A percentile compares a stretch with the other conserved stretches of the same genome.
phyloP scores from a whole-genome alignment of 2,888 invertebrate genomes.

The Morinoia aosen region DNA sequence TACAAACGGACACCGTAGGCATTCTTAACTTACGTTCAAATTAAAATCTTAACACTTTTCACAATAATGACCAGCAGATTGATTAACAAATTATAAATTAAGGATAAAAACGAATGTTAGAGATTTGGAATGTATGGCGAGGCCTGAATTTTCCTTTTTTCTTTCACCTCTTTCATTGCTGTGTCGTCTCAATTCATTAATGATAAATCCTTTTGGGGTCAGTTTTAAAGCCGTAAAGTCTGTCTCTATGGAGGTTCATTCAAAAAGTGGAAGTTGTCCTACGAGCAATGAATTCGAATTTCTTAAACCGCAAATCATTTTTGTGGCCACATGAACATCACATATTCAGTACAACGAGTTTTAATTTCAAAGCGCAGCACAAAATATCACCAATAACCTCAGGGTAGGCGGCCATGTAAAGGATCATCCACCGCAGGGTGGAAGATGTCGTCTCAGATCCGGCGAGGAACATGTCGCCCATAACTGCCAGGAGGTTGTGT shows the following conservation, averaged over 20 bases:
- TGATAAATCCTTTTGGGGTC: too few species aligned
- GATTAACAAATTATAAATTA: too few species aligned
- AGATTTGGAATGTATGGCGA: too few species aligned
- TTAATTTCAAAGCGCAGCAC: background rate
- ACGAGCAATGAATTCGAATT: background rate
- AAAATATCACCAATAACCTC: background rate
- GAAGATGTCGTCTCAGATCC: conserved; percentile 15
- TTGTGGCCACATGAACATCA: background rate
- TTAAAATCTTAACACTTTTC: background rate
- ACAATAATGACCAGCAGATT: background rate
- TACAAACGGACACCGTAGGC: background rate
- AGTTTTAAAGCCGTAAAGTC: too few species aligned
- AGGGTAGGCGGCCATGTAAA: conserved; percentile 28
- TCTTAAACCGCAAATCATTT: background rate
- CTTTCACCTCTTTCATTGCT: too few species aligned
- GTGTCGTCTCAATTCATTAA: too few species aligned
- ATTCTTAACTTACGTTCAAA: background rate
- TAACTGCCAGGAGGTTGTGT: background rate
- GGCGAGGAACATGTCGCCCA: conserved; percentile 32
- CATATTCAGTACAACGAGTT: background rate
- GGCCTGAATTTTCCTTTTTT: too few species aligned
- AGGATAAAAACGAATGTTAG: too few species aligned
- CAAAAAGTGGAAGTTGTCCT: background rate
- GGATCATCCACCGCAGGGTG: conserved; percentile 39
- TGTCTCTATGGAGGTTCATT: background rate